Conservation (phyloP, 2,113 vertebrate species). For the Paracanthobrama guichenoti region DNA sequence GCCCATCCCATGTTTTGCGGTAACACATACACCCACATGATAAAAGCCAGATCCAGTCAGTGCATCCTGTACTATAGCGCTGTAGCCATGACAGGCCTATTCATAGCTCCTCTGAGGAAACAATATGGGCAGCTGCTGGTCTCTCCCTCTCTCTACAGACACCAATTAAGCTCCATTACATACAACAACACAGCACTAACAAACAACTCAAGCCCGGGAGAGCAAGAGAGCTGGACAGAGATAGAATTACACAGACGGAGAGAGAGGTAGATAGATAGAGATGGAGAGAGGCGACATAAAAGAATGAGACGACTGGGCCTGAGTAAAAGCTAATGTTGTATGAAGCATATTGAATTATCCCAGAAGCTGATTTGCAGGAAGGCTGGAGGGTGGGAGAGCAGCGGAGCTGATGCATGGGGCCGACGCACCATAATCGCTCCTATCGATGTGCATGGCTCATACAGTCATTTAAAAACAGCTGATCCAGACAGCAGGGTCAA, state of each 20-base stretch:
- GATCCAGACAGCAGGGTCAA: slow-evolving; percentile 32
- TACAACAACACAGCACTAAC: slow-evolving; percentile 42
- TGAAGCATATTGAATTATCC: slow-evolving; percentile 48
- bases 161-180: slow-evolving; percentile 48
- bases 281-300: slow-evolving; percentile 47
- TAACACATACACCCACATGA: not conserved
- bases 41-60: slow-evolving; percentile 17
- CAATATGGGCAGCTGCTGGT: slow-evolving; percentile 44
- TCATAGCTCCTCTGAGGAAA: slow-evolving; percentile 30
- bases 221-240: slow-evolving; percentile 33
- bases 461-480: slow-evolving; percentile 37
- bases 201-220: slow-evolving; percentile 30
- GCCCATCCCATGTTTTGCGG: not conserved
- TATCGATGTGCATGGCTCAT: slow-evolving; percentile 1
- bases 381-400: slow-evolving; percentile 7
- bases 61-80: slow-evolving; percentile 4
- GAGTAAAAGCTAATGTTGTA: slow-evolving; percentile 48
- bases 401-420: slow-evolving; percentile 24
- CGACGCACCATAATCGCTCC: slow-evolving; percentile 26
- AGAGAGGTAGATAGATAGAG: slow-evolving; percentile 26
- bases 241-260: slow-evolving; percentile 27
- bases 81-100: slow-evolving; percentile 22
- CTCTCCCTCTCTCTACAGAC: slow-evolving; percentile 28
- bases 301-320: slow-evolving; percentile 33
- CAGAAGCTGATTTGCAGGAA: slow-evolving; percentile 42